Evolutionary conservation across 2,888 invertebrate genomes (phyloP), one percentile per base, ranked within the genome.

Genomic region (Leuctra nigra): DNA sequence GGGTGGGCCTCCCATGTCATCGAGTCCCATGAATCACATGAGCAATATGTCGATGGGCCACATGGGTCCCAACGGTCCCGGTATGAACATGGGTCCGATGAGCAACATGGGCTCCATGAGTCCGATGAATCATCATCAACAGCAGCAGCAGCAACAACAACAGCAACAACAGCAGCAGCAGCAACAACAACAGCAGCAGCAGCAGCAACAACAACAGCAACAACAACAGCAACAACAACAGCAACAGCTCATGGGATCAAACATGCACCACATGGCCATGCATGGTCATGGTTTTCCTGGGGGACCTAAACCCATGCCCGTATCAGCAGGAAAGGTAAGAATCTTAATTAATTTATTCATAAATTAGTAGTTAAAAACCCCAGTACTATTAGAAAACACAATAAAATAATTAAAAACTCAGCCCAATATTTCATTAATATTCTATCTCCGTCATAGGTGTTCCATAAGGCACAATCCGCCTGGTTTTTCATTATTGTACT

Each of bases 291-390:
- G 77, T 56, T 72, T 73, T 60, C 74, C 73, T 64, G 75, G 74
- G 77, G 87, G 87, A 25, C 87, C 88, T 1, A 91, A 91, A 71
- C 91, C 93, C 13, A 89, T 93, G 87, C 90, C 93, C 64, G 91
- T 92, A 61, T 89, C 90, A 70, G 91, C 92, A 53, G 89, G 89
- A 47, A 90, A 92, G 79, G 86, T 93, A 68, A 63, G 63, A n/a
- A n/a, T n/a, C n/a, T n/a, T n/a, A n/a, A n/a, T n/a, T n/a, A n/a
- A n/a, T n/a, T n/a, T n/a, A n/a, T n/a, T n/a, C n/a, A n/a, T n/a
- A n/a, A n/a, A n/a, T n/a, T n/a, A n/a, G n/a, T n/a, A n/a, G n/a
- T n/a, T n/a, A n/a, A n/a, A n/a, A n/a, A n/a, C n/a, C n/a, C n/a
- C n/a, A n/a, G n/a, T n/a, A n/a, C n/a, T n/a, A n/a, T n/a, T n/a